These are phyloP conservation scores for Leucopternis melanops DNA, from an alignment of 2,113 vertebrate species.

Conservation along the genomic window DNA sequence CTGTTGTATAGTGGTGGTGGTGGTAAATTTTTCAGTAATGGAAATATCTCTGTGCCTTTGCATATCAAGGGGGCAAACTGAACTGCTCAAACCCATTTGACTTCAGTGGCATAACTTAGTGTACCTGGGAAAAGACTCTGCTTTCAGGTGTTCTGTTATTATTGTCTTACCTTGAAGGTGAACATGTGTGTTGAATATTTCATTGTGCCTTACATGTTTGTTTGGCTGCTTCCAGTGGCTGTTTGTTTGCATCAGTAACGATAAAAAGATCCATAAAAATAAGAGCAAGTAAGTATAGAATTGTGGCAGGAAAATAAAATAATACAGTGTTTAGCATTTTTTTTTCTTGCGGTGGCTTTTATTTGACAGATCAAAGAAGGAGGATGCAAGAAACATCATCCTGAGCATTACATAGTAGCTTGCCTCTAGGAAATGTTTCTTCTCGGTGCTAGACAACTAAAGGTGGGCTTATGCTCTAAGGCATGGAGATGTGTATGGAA, in stretches of 20 bases:
- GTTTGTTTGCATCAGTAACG: neutral
- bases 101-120: neutral
- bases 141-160: neutral
- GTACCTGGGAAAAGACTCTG: neutral
- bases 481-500: neutral
- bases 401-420: neutral
- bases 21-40: neutral
- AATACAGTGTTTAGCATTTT: neutral
- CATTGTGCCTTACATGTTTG: neutral
- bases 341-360: neutral
- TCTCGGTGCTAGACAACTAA: neutral
- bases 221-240: neutral
- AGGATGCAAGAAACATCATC: neutral
- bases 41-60: neutral
- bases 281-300: neutral
- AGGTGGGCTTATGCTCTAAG: neutral
- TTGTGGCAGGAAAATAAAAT: neutral
- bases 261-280: neutral
- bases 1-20: neutral
- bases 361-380: conserved; percentile 1
- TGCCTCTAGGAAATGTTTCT: neutral
- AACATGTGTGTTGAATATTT: neutral
- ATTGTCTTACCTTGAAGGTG: neutral
- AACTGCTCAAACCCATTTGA: neutral
- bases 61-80: neutral